Conservation (phyloP, 1,140 invertebrate species). For the Lordiphosa clarofinis region DNA sequence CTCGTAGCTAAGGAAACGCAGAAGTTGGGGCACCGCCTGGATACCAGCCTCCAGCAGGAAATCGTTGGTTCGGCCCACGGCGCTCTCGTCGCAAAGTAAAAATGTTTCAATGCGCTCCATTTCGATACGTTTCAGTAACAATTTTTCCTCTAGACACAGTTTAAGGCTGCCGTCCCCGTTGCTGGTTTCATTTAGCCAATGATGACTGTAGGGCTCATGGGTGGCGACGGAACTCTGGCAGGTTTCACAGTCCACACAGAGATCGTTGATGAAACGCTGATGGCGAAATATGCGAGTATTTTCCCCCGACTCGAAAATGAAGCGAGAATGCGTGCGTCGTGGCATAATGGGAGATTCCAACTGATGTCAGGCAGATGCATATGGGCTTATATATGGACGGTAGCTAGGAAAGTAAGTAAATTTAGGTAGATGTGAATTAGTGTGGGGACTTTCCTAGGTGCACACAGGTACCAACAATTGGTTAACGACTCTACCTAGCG, state of each 20-base stretch:
- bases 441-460: background rate
- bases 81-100: conserved; percentile 50
- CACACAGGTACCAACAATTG: background rate
- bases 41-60: conserved; percentile 53
- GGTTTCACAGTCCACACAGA: conserved; percentile 25
- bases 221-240: conserved; percentile 27
- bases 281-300: conserved; percentile 38
- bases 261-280: conserved; percentile 27
- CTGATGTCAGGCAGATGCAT: background rate
- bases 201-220: conserved; percentile 45
- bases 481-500: too few species aligned
- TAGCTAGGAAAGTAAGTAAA: too few species aligned
- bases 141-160: conserved; percentile 17
- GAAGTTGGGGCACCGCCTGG: conserved; percentile 44
- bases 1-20: conserved; percentile 43
- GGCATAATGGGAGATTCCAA: conserved; percentile 30
- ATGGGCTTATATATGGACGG: conserved; percentile 4
- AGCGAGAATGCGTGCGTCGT: conserved; percentile 29
- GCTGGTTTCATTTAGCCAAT: conserved; percentile 27
- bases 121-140: conserved; percentile 39
- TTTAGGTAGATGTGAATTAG: too few species aligned
- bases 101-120: conserved; percentile 38
- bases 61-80: conserved; percentile 27
- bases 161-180: conserved; percentile 7
- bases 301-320: conserved; percentile 34